phyloP scores from a whole-genome alignment of 2,797 vertebrate genomes.

The Glossophaga mutica region DNA sequence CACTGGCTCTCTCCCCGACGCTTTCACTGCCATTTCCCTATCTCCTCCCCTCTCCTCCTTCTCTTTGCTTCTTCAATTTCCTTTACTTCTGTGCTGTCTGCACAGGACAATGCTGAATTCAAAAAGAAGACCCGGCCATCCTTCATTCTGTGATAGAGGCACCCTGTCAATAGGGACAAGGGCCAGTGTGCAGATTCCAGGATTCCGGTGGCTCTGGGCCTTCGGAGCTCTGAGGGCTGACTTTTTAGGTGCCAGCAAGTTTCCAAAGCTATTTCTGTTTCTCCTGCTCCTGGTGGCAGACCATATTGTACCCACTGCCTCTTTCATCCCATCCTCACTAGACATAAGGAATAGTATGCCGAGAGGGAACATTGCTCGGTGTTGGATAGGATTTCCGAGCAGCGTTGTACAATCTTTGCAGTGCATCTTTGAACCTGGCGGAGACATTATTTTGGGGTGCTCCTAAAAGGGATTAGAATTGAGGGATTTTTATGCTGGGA shows the following conservation, averaged over 20 bases:
- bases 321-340: neutral
- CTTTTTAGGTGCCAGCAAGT: neutral
- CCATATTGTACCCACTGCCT: neutral
- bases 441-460: neutral
- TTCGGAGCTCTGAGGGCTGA: neutral
- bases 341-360: neutral
- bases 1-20: neutral
- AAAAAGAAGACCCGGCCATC: neutral
- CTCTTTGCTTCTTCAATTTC: neutral
- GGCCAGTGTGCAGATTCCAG: neutral
- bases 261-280: slow-evolving; percentile 30
- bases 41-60: neutral
- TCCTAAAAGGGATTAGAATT: neutral
- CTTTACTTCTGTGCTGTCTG: neutral
- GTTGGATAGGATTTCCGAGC: slow-evolving; percentile 5
- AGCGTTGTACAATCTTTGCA: neutral
- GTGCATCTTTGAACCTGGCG: slow-evolving; percentile 9
- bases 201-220: neutral
- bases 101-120: neutral
- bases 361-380: neutral
- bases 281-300: neutral
- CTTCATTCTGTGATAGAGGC: neutral
- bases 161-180: neutral
- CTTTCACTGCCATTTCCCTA: neutral
- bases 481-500: neutral